These are phyloP conservation scores for Leptoteleia sp. DNA, from an alignment of 1,140 invertebrate species.

Conservation along the genomic window DNA sequence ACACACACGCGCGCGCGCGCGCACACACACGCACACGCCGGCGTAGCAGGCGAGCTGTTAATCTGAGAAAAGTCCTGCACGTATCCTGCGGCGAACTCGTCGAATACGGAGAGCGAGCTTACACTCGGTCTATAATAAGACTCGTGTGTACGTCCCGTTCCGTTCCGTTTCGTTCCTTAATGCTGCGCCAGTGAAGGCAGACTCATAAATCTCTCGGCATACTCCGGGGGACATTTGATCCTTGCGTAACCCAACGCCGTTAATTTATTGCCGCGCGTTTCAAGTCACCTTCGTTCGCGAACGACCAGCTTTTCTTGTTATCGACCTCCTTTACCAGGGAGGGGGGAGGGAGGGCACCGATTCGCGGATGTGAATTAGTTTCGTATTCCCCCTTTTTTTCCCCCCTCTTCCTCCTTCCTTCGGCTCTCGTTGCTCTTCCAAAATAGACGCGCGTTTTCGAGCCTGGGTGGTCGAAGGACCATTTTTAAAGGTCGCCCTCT, in stretches of 20 bases:
- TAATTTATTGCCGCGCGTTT: constrained; percentile 82
- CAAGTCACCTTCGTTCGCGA: constrained; percentile 79
- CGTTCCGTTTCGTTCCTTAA: constrained; percentile 79
- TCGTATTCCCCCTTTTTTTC: too few relatives aligned
- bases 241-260: constrained; percentile 82
- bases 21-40: too few relatives aligned
- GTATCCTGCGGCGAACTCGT: constrained; percentile 77
- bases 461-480: constrained; percentile 47
- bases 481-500: not conserved
- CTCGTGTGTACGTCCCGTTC: constrained; percentile 76
- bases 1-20: constrained; percentile 57
- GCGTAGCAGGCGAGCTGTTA: constrained; percentile 78
- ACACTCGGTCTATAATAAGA: constrained; percentile 80
- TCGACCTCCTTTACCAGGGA: constrained; percentile 62
- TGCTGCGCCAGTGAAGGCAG: constrained; percentile 79
- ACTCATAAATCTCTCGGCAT: constrained; percentile 81
- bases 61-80: constrained; percentile 79
- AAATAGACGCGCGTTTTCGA: constrained; percentile 43
- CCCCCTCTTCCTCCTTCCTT: too few relatives aligned
- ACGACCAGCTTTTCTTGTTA: constrained; percentile 73
- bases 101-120: constrained; percentile 74
- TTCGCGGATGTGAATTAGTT: constrained; percentile 54
- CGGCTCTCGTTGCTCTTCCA: constrained; percentile 3
- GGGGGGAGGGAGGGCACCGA: constrained; percentile 36
- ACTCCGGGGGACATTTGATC: constrained; percentile 82